phyloP scores from a whole-genome alignment of 2,888 invertebrate genomes.

The Carpatolechia fugitivella region DNA sequence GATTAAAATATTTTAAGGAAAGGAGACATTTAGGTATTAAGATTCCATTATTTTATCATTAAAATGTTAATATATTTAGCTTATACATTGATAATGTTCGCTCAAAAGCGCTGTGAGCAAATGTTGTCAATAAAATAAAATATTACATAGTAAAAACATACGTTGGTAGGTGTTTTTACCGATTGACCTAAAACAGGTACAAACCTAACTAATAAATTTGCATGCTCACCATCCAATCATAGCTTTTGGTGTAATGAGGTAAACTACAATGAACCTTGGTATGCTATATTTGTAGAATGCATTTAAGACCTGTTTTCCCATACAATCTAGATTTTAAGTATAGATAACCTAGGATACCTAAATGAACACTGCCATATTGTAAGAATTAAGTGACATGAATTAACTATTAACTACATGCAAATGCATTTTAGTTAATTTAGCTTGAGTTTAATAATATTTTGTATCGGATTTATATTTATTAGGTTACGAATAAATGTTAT shows the following conservation, averaged over 20 bases:
- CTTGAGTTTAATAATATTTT: slow-evolving; percentile 10
- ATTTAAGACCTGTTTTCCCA: slow-evolving; percentile 1
- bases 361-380: slow-evolving; percentile 12
- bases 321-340: slow-evolving; percentile 5
- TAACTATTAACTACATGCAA: slow-evolving; percentile 18
- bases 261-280: not conserved
- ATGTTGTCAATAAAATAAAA: not conserved
- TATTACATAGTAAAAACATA: no score
- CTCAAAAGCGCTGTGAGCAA: slow-evolving; percentile 1
- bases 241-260: not conserved
- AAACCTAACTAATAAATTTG: no score
- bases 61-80: not conserved
- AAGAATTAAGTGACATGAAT: slow-evolving; percentile 12
- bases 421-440: slow-evolving; percentile 19
- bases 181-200: no score
- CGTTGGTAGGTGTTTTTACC: no score
- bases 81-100: not conserved
- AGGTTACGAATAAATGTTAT: not conserved
- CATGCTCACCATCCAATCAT: not conserved
- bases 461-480: slow-evolving; percentile 2
- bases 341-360: slow-evolving; percentile 7
- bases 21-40: not conserved
- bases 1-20: not conserved
- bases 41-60: not conserved
- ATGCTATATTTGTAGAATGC: not conserved